Conservation (phyloP, 2,113 vertebrate genomes). For the Pedetes capensis region DNA sequence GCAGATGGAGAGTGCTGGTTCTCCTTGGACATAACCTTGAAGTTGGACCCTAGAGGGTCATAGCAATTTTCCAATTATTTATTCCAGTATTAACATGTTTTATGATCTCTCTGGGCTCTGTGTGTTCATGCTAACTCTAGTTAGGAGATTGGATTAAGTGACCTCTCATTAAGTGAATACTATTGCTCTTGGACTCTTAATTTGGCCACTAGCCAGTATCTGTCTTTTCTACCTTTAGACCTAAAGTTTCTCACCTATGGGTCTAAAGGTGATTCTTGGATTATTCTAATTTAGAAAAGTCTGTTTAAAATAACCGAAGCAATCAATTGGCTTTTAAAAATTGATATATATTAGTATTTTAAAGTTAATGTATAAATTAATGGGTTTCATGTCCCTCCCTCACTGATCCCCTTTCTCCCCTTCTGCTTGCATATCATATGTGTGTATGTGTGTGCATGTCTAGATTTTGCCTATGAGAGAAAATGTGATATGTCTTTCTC, state of each 20-base stretch:
- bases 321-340: too few relatives aligned
- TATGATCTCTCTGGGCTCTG: constrained; percentile 56
- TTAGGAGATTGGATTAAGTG: constrained; percentile 58
- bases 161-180: constrained; percentile 60
- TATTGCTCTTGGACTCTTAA: constrained; percentile 51
- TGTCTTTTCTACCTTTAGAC: constrained; percentile 41
- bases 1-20: constrained; percentile 43
- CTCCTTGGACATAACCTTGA: constrained; percentile 70
- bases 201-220: constrained; percentile 48
- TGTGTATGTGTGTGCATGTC: too few relatives aligned
- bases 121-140: constrained; percentile 38
- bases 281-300: constrained; percentile 59
- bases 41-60: constrained; percentile 47
- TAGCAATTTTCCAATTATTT: constrained; percentile 71
- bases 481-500: too few relatives aligned
- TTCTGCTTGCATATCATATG: too few relatives aligned
- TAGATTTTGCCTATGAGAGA: too few relatives aligned
- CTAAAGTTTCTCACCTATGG: constrained; percentile 38
- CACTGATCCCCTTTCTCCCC: too few relatives aligned
- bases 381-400: too few relatives aligned
- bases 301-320: constrained; percentile 62
- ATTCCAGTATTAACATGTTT: constrained; percentile 55
- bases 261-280: constrained; percentile 55
- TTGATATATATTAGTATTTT: too few relatives aligned
- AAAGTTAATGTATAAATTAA: too few relatives aligned